These are phyloP conservation scores for Trididemnum miniatum DNA, from an alignment of 23 tunicate species.

Conservation along the genomic window DNA sequence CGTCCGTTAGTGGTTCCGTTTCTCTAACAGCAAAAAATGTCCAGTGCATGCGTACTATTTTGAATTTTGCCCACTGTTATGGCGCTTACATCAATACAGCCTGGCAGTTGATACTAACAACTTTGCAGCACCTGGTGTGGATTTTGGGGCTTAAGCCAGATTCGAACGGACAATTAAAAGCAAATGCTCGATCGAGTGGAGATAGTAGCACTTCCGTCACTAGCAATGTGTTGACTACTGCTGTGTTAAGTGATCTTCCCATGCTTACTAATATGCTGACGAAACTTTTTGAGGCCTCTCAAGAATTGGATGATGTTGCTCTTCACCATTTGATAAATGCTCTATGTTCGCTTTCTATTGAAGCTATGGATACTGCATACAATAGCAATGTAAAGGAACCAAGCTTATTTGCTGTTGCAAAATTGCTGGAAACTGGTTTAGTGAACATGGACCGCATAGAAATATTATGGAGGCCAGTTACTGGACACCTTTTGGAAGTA, in stretches of 20 bases:
- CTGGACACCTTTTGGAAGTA: slow-evolving; percentile 97
- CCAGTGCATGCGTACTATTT: slow-evolving; percentile 81
- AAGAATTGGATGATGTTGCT: slow-evolving; percentile 92
- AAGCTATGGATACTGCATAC: slow-evolving; percentile 96
- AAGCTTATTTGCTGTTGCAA: slow-evolving; percentile 93
- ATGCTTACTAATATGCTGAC: slow-evolving; percentile 71
- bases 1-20: slow-evolving; percentile 40
- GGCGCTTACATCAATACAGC: slow-evolving; percentile 89
- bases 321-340: slow-evolving; percentile 95
- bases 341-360: slow-evolving; percentile 79
- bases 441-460: slow-evolving; percentile 92
- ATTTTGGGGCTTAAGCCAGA: slow-evolving; percentile 90
- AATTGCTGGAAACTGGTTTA: slow-evolving; percentile 86
- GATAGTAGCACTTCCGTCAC: slow-evolving; percentile 35
- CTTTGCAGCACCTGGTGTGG: slow-evolving; percentile 95
- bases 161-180: slow-evolving; percentile 55
- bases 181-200: slow-evolving; percentile 55
- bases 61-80: slow-evolving; percentile 73
- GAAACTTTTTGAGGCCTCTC: slow-evolving; percentile 75
- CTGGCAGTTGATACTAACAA: slow-evolving; percentile 82
- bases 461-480: slow-evolving; percentile 92
- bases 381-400: slow-evolving; percentile 73
- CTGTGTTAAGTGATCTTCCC: slow-evolving; percentile 83
- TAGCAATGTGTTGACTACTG: slow-evolving; percentile 84
- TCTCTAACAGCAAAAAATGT: slow-evolving; percentile 87